Base-by-base conservation (phyloP, 2,888 invertebrate species). In the Thelaira solivaga region DNA sequence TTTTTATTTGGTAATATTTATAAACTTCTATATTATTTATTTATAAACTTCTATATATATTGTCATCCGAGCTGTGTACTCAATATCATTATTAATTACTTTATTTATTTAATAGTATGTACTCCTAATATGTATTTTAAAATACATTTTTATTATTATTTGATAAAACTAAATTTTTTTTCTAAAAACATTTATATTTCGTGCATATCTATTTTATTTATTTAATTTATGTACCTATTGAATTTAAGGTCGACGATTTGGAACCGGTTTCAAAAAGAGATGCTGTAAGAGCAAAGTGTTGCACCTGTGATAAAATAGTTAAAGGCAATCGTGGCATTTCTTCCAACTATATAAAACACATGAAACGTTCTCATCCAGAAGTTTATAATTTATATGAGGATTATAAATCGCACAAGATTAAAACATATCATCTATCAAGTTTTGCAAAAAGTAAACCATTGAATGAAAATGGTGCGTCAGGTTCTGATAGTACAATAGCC, bases 271-370 rank as follows among this genome's bases (percentile, higher is more conserved):
- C 53, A 4, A 31, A 64, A 16, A 47, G 62, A 3, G 57, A 36
- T 24, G 77, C 62, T 7, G 68, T 61, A 26, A 24, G 31, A 26
- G 82, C 81, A 20, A 79, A 80, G n/a, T 83, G 83, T 20, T 76
- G 76, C n/a, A 77, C 76, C 1, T 83, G 83, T 26, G 76, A 78
- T 3, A 81, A 80, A 11, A 67, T 80, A 8, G 73, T 83, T 8
- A 82, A 82, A 24, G 82, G 83, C 2, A 81, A 82, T 61, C 80
- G 80, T 34, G 81, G 81, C 55, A 81, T 82, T 26, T 80, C 82
- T 1, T 81, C 82, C 1, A 83, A 83, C 47, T 82, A 82, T 53
- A 74, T 83, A 31, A 82, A 82, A 22, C 83, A 83, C 55, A 81
- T 83, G 81, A 82, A 81, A 55, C 80, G 82, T 7, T 24, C 67